These are phyloP conservation scores for Baryphthengus martii DNA, from an alignment of 2,113 vertebrate genomes.

Conservation along the genomic window DNA sequence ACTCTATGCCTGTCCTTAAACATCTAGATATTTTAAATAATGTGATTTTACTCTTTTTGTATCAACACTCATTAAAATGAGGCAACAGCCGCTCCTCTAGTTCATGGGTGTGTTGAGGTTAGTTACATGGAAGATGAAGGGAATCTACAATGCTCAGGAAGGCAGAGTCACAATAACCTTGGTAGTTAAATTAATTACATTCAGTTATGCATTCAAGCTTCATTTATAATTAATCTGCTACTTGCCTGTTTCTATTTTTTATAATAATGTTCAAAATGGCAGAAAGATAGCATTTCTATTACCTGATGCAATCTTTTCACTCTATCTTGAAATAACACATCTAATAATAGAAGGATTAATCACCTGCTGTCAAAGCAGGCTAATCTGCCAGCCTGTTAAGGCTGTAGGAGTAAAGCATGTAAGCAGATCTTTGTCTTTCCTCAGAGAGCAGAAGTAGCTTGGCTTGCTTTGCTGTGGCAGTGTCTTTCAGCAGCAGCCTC, in stretches of 20 bases:
- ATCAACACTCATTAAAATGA: not conserved
- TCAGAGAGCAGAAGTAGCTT: not conserved
- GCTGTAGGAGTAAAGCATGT: not conserved
- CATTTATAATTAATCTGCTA: not conserved
- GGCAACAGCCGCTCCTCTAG: not conserved
- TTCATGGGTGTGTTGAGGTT: not conserved
- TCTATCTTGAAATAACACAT: constrained; percentile 5
- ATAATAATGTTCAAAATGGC: not conserved
- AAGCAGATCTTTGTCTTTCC: not conserved
- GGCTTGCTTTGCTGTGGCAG: not conserved
- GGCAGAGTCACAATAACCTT: not conserved
- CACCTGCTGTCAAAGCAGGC: not conserved
- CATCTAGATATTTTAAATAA: not conserved
- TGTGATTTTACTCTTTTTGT: not conserved
- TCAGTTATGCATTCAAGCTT: not conserved
- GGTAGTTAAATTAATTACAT: not conserved
- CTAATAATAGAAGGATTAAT: constrained; percentile 3
- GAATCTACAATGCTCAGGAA: not conserved
- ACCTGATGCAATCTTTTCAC: not conserved
- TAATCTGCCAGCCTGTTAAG: not conserved
- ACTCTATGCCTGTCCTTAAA: not conserved
- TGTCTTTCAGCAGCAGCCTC: not conserved
- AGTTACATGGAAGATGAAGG: not conserved
- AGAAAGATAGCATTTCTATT: constrained; percentile 1
- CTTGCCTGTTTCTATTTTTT: not conserved